Base-by-base conservation (phyloP, 2,888 invertebrate genomes). In the Netelia fuscicornis region DNA sequence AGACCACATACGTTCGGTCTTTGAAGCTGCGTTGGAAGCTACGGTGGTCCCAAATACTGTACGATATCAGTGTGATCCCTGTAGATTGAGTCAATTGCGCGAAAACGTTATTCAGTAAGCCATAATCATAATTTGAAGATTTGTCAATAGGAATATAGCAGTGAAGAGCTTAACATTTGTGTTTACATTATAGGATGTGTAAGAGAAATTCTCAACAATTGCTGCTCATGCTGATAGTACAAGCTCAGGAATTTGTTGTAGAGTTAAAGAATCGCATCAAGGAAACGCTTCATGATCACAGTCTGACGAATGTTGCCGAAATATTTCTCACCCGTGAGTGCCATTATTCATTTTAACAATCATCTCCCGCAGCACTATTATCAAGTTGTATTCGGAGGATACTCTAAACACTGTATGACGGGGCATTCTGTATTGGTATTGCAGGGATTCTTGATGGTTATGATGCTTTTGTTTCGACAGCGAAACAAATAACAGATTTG, bases 151-250 rank as follows among this genome's bases (percentile, higher is more conserved):
- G 1, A 25, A 13, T 44, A 44, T 11, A 8, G 37, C 37, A 37
- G 30, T 5, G 30, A 30, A 30, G 30, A 30, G 37, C 6, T 37
- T 11, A 17, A 68, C 25, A 17, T 58, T n/a, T 60, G 70, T 44
- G 65, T 6, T 30, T 72, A 30, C 60, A 83, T 90, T 89, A 6
- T 81, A 95, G 95, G 88, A 92, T 95, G 79, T 94, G 95, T 90
- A 94, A 94, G 72, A 92, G 94, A 85, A 96, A 96, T 93, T 95
- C 96, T 52, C 96, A 96, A 91, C 96, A 96, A 91, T 93, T 96
- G 85, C 96, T 95, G 90, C 94, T 96, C 90, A 95, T 96, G 89
- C 92, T 96, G 86, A 95, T 96, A 89, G 95, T 95, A 78, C 95
- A 96, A 90, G 95, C 96, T 37, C 95, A 95, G 88, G 96, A 96